A percentile compares a stretch with the other conserved stretches of the same genome.
These are phyloP conservation scores for Pomatostomus ruficeps DNA, from an alignment of 2,113 vertebrate genomes.

Conservation along the genomic window DNA sequence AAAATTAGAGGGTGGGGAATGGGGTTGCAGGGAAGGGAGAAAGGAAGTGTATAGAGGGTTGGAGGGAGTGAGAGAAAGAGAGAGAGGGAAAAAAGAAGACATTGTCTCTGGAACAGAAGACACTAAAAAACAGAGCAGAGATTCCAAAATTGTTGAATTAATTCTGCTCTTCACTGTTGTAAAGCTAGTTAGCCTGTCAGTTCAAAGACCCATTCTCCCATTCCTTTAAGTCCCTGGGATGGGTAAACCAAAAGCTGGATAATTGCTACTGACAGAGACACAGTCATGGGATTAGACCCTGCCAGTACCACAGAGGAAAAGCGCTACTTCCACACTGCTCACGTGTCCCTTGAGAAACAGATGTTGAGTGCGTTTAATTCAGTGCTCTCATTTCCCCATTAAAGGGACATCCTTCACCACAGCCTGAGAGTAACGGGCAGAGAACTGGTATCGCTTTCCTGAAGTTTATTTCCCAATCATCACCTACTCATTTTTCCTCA, in stretches of 20 bases:
- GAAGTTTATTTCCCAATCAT: not conserved
- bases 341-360: conserved; percentile 17
- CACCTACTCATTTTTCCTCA: not conserved
- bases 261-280: conserved; percentile 38
- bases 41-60: not conserved
- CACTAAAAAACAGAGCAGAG: not conserved
- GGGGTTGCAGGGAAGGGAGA: not conserved
- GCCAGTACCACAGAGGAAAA: not conserved
- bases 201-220: not conserved
- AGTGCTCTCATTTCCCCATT: not conserved
- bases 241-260: conserved; percentile 26
- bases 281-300: not conserved
- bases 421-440: not conserved
- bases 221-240: not conserved
- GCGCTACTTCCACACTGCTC: not conserved
- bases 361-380: not conserved
- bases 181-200: conserved; percentile 35
- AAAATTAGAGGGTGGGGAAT: not conserved
- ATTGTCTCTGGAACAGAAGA: not conserved
- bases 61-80: not conserved
- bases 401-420: not conserved
- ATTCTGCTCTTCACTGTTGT: not conserved
- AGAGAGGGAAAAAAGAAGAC: not conserved
- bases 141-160: conserved; percentile 18
- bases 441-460: not conserved